Evolutionary conservation across 2,888 invertebrate genomes (phyloP).

Genomic region (Arrhopalites spinosus): DNA sequence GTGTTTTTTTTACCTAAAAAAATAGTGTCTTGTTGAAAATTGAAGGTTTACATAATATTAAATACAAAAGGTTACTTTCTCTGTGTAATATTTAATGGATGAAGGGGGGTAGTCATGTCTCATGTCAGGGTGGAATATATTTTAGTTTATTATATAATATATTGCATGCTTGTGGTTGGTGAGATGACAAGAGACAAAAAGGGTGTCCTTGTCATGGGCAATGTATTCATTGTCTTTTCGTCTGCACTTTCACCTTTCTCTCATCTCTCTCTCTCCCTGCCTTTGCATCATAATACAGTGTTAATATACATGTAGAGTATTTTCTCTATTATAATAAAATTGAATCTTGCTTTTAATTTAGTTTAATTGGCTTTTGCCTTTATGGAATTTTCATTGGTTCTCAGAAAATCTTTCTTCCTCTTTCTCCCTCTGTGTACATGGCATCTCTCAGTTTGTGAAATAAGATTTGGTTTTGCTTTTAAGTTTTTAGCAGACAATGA

Average conservation of each 20-base stretch:
- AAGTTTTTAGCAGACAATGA: background rate
- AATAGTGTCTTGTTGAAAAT: too few species aligned
- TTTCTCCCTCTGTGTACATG: background rate
- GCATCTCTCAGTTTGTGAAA: background rate
- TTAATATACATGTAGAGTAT: too few species aligned
- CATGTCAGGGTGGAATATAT: too few species aligned
- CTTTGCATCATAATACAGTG: background rate
- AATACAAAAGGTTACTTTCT: too few species aligned
- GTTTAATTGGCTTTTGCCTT: background rate
- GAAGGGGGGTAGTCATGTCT: too few species aligned
- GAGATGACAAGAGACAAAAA: too few species aligned
- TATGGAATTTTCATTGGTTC: background rate
- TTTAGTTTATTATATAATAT: too few species aligned
- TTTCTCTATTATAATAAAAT: background rate
- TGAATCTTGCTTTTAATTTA: slow-evolving; percentile 1
- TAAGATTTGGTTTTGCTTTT: background rate
- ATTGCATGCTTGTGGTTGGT: too few species aligned
- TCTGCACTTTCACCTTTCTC: background rate
- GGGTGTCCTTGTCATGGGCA: too few species aligned
- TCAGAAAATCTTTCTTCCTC: background rate
- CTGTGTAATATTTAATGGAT: too few species aligned
- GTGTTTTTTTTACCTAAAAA: too few species aligned
- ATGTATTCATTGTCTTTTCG: background rate
- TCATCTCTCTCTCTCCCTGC: background rate
- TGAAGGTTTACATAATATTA: too few species aligned